Percentiles rank a stretch among this genome's conserved stretches.
Evolutionary conservation across 2,888 invertebrate species (phyloP).

Genomic region (Elmis aenea): DNA sequence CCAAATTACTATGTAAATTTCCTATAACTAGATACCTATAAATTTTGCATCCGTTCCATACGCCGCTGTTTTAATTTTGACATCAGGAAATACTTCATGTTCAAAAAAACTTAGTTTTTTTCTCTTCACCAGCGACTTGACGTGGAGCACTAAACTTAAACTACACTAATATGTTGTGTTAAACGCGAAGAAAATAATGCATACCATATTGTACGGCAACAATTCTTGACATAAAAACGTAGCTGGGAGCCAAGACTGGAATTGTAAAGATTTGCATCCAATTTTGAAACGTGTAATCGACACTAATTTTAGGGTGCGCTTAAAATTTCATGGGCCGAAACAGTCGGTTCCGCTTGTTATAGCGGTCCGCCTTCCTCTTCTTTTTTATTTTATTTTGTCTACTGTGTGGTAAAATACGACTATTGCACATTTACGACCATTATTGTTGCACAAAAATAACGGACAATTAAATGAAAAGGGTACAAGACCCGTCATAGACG

Average conservation of each 20-base stretch:
- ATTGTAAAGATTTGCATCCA: slow-evolving; percentile 16
- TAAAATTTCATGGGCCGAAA: slow-evolving; percentile 13
- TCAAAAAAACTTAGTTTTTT: background rate
- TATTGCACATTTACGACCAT: too few relatives aligned
- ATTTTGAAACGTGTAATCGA: slow-evolving; percentile 21
- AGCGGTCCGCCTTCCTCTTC: slow-evolving; percentile 4
- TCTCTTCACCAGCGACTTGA: too few relatives aligned
- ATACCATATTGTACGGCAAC: slow-evolving; percentile 4
- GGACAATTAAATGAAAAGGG: too few relatives aligned
- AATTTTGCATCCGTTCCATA: slow-evolving; percentile 22
- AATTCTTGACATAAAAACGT: slow-evolving; percentile 7
- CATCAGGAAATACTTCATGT: background rate
- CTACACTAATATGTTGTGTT: too few relatives aligned
- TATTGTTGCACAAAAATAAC: too few relatives aligned
- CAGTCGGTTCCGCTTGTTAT: slow-evolving; percentile 12
- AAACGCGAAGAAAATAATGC: background rate
- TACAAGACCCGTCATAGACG: too few relatives aligned
- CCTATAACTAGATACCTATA: slow-evolving; percentile 20
- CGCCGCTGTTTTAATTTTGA: background rate
- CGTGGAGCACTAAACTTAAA: too few relatives aligned
- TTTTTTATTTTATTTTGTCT: slow-evolving; percentile 5
- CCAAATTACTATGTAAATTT: slow-evolving; percentile 25
- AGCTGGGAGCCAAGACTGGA: slow-evolving; percentile 10
- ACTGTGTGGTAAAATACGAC: too few relatives aligned
- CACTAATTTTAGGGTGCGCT: slow-evolving; percentile 21